Percentiles rank a stretch among this genome's conserved stretches.
Conservation (phyloP, 2,888 invertebrate genomes). For the Unio pictorum region DNA sequence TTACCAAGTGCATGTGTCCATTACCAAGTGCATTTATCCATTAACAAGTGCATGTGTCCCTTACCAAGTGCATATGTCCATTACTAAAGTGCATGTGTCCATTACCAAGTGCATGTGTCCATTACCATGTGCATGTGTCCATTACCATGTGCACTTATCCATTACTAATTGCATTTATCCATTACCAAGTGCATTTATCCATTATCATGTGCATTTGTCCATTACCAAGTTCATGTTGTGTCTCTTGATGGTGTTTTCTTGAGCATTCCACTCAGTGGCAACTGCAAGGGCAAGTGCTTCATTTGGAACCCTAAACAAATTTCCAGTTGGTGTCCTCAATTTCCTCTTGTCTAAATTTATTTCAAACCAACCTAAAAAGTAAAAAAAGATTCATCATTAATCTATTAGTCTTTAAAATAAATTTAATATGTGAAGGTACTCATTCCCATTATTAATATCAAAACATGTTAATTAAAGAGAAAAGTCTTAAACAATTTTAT, state of each 20-base stretch:
- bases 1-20: slow-evolving; percentile 88
- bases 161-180: no score
- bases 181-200: neutral
- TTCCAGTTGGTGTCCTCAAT: slow-evolving; percentile 91
- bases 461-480: no score
- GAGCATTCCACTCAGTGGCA: slow-evolving; percentile 94
- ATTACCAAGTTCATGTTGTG: slow-evolving; percentile 91
- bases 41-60: slow-evolving; percentile 17
- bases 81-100: no score
- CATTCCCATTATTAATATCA: no score
- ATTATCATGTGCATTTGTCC: slow-evolving; percentile 4
- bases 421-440: no score
- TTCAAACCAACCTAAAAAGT: slow-evolving; percentile 75
- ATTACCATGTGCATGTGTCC: no score
- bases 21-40: slow-evolving; percentile 87
- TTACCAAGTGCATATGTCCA: slow-evolving; percentile 87
- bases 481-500: no score
- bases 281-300: slow-evolving; percentile 93
- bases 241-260: slow-evolving; percentile 83
- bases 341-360: slow-evolving; percentile 90
- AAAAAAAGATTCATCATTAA: no score
- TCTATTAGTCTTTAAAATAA: no score
- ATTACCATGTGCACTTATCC: no score
- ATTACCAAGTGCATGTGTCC: no score
- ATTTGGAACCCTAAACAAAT: slow-evolving; percentile 82